phyloP scores from a whole-genome alignment of 2,888 invertebrate genomes.

The Ommatoiulus sabulosus region DNA sequence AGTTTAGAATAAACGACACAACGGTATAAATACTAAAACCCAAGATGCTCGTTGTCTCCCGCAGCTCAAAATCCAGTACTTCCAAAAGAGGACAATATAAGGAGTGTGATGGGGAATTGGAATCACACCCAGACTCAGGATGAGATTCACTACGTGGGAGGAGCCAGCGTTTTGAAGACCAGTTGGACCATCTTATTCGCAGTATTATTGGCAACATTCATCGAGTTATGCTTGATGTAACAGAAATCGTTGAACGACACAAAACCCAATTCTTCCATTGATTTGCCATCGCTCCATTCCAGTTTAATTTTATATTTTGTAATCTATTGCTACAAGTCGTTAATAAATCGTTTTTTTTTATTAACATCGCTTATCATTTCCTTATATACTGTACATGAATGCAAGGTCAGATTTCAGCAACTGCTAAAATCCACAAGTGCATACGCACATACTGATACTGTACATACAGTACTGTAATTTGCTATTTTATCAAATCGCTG shows the following conservation, averaged over 20 bases:
- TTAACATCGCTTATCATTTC: too few species aligned
- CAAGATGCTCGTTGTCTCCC: not conserved
- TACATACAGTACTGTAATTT: too few species aligned
- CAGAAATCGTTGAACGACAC: not conserved
- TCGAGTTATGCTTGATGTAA: slow-evolving; percentile 46
- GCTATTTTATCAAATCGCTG: too few species aligned
- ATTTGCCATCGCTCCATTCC: too few species aligned
- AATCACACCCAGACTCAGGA: slow-evolving; percentile 52
- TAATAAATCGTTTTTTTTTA: too few species aligned
- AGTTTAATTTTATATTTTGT: too few species aligned
- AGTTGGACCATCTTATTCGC: slow-evolving; percentile 53
- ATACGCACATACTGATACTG: too few species aligned
- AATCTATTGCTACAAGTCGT: too few species aligned
- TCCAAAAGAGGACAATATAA: slow-evolving; percentile 26
- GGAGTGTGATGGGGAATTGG: not conserved
- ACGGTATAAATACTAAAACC: not conserved
- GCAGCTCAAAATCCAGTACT: slow-evolving; percentile 44
- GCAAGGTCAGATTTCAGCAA: too few species aligned
- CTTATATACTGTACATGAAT: too few species aligned
- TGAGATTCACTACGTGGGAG: slow-evolving; percentile 49
- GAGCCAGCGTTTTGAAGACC: not conserved
- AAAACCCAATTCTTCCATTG: not conserved
- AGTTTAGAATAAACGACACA: not conserved
- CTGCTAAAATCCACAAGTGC: too few species aligned
- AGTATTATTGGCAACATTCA: slow-evolving; percentile 45